Evolutionary conservation across 2,797 vertebrate genomes (phyloP).

Genomic region (Malurus splendens): DNA sequence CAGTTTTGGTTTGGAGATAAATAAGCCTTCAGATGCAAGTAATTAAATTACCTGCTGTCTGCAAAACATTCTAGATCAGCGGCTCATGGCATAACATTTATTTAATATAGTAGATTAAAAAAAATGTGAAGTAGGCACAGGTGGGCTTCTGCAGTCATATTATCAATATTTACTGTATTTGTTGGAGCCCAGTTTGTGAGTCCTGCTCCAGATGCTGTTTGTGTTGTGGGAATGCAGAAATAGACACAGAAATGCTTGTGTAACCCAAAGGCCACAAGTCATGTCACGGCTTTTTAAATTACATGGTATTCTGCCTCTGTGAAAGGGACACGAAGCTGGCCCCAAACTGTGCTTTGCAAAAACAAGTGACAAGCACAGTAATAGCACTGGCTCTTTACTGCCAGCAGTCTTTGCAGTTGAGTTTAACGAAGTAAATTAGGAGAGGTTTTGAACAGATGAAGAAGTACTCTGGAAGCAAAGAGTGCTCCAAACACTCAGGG

Average conservation of each 20-base stretch:
- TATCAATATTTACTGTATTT: background rate
- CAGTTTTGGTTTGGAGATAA: background rate
- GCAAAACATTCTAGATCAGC: background rate
- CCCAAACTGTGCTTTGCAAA: background rate
- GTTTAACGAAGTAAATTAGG: background rate
- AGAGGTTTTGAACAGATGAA: background rate
- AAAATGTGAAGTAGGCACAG: background rate
- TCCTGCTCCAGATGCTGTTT: background rate
- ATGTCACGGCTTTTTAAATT: background rate
- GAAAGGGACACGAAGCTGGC: background rate
- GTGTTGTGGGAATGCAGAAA: background rate
- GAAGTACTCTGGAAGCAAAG: background rate
- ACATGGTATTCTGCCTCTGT: background rate
- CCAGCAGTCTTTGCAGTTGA: background rate
- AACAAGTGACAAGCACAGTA: background rate
- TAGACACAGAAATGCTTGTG: background rate
- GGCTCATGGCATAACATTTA: background rate
- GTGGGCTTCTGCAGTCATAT: background rate
- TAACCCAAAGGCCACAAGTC: background rate
- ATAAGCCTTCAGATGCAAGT: background rate
- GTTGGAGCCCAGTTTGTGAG: background rate
- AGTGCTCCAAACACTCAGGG: background rate
- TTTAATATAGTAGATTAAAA: background rate
- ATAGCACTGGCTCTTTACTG: background rate
- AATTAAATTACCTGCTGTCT: background rate